phyloP scores from a whole-genome alignment of 2,797 vertebrate genomes.

The Gymnodraco acuticeps region DNA sequence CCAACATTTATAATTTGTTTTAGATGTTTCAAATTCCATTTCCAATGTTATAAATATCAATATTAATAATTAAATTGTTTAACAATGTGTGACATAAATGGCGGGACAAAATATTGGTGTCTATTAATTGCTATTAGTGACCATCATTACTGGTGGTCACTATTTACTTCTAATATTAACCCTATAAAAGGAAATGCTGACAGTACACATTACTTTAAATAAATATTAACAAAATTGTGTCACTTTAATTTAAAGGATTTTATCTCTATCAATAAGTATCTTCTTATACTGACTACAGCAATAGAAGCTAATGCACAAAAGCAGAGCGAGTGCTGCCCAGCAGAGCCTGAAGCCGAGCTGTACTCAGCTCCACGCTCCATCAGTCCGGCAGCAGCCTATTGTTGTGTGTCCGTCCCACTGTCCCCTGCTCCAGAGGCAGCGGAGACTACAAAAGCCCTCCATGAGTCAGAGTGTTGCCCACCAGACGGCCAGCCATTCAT shows the following conservation, averaged over 20 bases:
- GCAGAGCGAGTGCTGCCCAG: constrained; percentile 33
- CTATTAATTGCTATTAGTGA: too few relatives aligned
- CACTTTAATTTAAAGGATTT: background rate
- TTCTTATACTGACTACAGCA: constrained; percentile 1
- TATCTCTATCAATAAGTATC: constrained; percentile 5
- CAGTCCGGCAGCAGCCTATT: constrained; percentile 62
- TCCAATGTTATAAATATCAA: too few relatives aligned
- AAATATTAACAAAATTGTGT: background rate
- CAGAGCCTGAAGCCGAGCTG: constrained; percentile 59
- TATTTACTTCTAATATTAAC: background rate
- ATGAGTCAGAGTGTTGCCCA: constrained; percentile 54
- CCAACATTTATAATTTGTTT: too few relatives aligned
- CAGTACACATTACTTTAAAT: background rate
- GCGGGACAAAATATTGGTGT: too few relatives aligned
- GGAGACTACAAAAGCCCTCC: constrained; percentile 52
- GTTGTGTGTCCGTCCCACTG: constrained; percentile 47
- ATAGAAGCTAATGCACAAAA: constrained; percentile 5
- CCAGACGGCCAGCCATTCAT: constrained; percentile 66
- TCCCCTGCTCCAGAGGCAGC: constrained; percentile 47
- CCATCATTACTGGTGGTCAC: too few relatives aligned
- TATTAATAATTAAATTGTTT: too few relatives aligned
- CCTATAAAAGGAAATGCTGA: background rate
- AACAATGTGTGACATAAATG: too few relatives aligned
- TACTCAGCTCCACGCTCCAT: constrained; percentile 49
- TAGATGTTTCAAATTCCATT: too few relatives aligned